Percentiles rank a stretch among this genome's conserved stretches.
Evolutionary conservation across 2,888 invertebrate species (phyloP).

Genomic region (Hartigia nigra): DNA sequence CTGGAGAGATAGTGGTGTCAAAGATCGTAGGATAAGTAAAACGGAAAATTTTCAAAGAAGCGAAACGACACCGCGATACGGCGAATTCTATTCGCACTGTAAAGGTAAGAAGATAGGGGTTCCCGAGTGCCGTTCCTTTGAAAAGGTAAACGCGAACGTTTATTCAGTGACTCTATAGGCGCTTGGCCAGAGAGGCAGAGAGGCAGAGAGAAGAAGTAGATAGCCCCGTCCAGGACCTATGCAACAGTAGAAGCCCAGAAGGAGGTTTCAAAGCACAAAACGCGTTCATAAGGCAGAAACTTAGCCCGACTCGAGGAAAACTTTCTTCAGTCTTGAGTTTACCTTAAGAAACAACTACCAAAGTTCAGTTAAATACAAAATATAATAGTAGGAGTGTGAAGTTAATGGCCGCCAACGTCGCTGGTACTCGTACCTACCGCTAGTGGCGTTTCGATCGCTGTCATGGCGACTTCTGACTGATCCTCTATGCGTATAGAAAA

Average conservation of each 20-base stretch:
- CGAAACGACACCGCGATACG: neutral
- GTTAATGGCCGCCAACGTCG: neutral
- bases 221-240: constrained; percentile 19
- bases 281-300: neutral
- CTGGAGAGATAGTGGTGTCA: neutral
- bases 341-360: constrained; percentile 33
- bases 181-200: neutral
- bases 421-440: neutral
- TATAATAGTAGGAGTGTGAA: constrained; percentile 38
- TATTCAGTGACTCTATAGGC: neutral
- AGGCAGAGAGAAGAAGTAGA: too few species aligned
- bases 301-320: neutral
- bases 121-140: constrained; percentile 1
- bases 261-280: neutral
- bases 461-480: neutral
- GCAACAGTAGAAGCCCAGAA: constrained; percentile 3
- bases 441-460: neutral
- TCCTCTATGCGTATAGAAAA: neutral
- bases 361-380: constrained; percentile 49
- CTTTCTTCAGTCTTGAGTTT: neutral
- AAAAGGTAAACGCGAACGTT: constrained; percentile 24
- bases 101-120: neutral
- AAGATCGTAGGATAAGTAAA: neutral
- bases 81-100: neutral
- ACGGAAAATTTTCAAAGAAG: neutral